phyloP scores from a whole-genome alignment of 2,113 vertebrate genomes.

The Microtus pennsylvanicus region DNA sequence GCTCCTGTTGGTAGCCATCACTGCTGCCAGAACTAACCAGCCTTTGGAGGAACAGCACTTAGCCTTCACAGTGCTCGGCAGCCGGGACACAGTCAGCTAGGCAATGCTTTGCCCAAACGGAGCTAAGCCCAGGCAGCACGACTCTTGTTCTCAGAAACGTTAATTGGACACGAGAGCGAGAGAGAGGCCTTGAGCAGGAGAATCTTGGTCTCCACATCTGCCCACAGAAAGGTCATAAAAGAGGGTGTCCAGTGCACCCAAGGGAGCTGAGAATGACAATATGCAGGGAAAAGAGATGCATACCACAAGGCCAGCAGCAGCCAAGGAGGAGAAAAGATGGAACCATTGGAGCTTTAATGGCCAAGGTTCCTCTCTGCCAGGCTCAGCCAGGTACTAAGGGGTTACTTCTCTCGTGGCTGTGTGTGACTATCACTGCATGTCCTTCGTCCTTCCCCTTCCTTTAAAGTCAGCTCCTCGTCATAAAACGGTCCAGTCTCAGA shows the following conservation, averaged over 20 bases:
- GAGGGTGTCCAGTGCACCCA: not conserved
- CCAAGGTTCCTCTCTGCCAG: not conserved
- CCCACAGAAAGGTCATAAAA: slow-evolving; percentile 20
- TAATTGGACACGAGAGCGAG: not conserved
- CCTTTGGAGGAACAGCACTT: not conserved
- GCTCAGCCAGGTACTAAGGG: rapidly evolving
- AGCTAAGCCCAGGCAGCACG: not conserved
- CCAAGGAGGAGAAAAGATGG: not conserved
- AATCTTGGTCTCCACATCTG: slow-evolving; percentile 17
- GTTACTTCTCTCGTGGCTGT: too few relatives aligned
- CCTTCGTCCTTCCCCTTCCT: not conserved
- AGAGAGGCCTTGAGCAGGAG: not conserved
- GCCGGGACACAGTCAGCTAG: not conserved
- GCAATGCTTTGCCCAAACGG: not conserved
- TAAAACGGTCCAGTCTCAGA: not conserved
- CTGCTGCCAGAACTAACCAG: not conserved
- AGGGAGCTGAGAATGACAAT: not conserved
- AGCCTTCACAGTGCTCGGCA: not conserved
- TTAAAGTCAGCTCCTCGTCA: not conserved
- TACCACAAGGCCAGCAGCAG: too few relatives aligned
- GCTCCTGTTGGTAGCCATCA: not conserved
- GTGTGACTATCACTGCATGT: not conserved
- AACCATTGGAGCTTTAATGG: not conserved
- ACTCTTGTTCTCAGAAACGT: slow-evolving; percentile 11
- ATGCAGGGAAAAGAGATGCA: not conserved